These are phyloP conservation scores for Lordiphosa stackelbergi DNA, from an alignment of 1,140 invertebrate genomes.

Conservation along the genomic window DNA sequence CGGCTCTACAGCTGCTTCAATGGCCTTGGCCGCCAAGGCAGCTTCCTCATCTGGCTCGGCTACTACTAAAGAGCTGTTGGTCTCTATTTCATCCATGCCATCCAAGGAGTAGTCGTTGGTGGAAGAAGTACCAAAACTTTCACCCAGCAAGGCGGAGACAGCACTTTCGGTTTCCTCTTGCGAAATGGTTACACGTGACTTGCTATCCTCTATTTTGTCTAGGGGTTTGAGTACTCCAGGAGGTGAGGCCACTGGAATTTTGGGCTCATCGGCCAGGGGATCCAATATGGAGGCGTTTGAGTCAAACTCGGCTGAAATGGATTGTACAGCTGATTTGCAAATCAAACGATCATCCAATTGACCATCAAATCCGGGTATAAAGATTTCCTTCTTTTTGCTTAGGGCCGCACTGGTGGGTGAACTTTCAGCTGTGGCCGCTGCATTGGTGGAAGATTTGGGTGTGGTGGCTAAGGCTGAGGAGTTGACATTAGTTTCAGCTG, in stretches of 20 bases:
- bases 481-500: constrained; percentile 2
- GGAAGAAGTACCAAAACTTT: constrained; percentile 84
- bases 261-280: constrained; percentile 77
- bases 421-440: constrained; percentile 8
- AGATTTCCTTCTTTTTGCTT: constrained; percentile 80
- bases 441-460: constrained; percentile 54
- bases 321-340: constrained; percentile 89
- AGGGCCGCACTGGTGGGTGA: constrained; percentile 34
- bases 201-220: constrained; percentile 82
- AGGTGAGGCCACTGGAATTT: constrained; percentile 73
- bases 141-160: constrained; percentile 89
- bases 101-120: constrained; percentile 80
- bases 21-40: constrained; percentile 64
- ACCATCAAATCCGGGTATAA: constrained; percentile 84
- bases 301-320: constrained; percentile 81
- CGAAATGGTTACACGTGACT: constrained; percentile 89
- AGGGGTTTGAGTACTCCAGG: constrained; percentile 74
- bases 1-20: constrained; percentile 55
- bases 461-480: constrained; percentile 53
- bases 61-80: constrained; percentile 30
- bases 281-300: constrained; percentile 44
- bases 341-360: constrained; percentile 83
- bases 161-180: constrained; percentile 95
- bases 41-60: constrained; percentile 68
- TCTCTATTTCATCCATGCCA: constrained; percentile 70